These are phyloP conservation scores for Saccopteryx bilineata DNA, from an alignment of 2,113 vertebrate genomes.

Conservation along the genomic window DNA sequence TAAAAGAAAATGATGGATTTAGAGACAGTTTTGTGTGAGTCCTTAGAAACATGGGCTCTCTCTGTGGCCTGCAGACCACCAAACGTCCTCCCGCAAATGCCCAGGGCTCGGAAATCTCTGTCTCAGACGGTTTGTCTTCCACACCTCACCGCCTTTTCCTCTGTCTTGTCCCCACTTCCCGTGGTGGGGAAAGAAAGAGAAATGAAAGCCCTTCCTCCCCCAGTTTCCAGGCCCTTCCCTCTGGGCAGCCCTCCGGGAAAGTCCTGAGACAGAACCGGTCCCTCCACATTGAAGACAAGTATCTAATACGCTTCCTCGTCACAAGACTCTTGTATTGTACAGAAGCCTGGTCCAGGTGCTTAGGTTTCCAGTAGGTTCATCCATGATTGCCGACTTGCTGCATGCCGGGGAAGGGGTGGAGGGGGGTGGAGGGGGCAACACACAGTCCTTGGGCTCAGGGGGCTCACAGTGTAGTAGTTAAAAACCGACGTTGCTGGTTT, in stretches of 20 bases:
- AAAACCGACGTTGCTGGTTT: not conserved
- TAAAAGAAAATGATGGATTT: not conserved
- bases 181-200: not conserved
- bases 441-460: not conserved
- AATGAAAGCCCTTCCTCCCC: no score
- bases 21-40: accelerated
- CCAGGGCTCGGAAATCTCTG: no score
- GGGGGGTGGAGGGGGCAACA: not conserved
- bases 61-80: not conserved
- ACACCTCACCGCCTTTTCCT: not conserved
- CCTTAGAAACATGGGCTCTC: not conserved
- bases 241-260: not conserved
- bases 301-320: not conserved
- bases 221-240: not conserved
- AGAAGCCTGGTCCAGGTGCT: not conserved
- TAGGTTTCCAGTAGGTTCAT: not conserved
- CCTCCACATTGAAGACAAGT: not conserved
- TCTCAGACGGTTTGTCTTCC: not conserved
- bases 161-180: not conserved
- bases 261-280: not conserved
- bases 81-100: not conserved
- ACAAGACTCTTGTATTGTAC: not conserved
- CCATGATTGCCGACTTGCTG: not conserved
- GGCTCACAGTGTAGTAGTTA: not conserved
- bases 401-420: not conserved